Evolutionary conservation across 2,888 invertebrate species (phyloP), one percentile per base, ranked within the genome.

Genomic region (Standfussiana lucernea): DNA sequence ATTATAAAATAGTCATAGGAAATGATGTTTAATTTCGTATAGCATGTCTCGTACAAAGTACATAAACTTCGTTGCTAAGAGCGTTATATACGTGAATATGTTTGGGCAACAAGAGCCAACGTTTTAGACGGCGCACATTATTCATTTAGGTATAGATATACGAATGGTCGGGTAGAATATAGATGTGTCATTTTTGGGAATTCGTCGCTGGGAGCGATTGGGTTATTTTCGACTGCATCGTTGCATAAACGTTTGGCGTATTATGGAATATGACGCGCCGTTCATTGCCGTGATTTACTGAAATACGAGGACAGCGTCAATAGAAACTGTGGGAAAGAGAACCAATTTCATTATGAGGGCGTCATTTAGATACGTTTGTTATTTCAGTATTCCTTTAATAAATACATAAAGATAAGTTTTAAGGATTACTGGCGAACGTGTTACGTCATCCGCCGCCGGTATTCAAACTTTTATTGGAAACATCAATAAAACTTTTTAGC

Each of bases 91-190:
- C 71, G 81, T 77, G 71, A 84, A 85, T 78, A 84, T 80, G 75
- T 85, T 83, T 82, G 77, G 65, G 42, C 35, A 66, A 74, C 75
- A 65, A 75, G 69, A 77, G 84, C 80, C 84, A 85, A 79, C 73
- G 68, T 80, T 82, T 80, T 83, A 76, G 82, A 87, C 80, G 64
- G 78, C 70, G 56, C 77, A 76, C 77, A 85, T 88, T 85, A 83
- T 85, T 88, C 83, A 87, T 86, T 82, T 86, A 82, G 79, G 75
- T 79, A 80, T 47, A 56, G 56, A 32, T 32, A 59, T 7, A 32
- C 18, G 71, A 75, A 69, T 62, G 72, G 65, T 64, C 62, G 79
- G 50, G 53, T 72, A 61, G 77, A 81, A 81, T 85, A 77, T 78
- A 80, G 72, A 78, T 71, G 64, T 75, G 70, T 77, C 66, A 81